A percentile compares a stretch with the other conserved stretches of the same genome.
Evolutionary conservation across 2,888 invertebrate genomes (phyloP).

Genomic region (Leucophenga maculata): DNA sequence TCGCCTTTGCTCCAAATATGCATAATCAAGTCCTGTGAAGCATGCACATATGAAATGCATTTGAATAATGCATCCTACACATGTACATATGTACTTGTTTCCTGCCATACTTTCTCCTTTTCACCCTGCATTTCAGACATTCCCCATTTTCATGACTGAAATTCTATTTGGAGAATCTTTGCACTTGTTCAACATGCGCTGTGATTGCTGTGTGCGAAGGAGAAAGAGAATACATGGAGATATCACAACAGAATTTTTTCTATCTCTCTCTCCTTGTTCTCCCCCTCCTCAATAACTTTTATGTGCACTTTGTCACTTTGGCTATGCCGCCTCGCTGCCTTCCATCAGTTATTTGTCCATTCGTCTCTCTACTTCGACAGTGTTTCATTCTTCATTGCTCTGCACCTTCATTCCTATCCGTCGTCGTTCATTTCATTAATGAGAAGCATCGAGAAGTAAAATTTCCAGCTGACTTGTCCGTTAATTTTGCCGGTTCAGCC

Average conservation of each 20-base stretch:
- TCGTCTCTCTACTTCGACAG: neutral
- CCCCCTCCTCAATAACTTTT: neutral
- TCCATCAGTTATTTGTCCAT: neutral
- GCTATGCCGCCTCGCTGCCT: neutral
- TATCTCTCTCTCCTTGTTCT: neutral
- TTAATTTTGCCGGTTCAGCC: conserved; percentile 11
- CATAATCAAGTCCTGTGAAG: too few relatives aligned
- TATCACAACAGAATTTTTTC: neutral
- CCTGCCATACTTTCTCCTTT: too few relatives aligned
- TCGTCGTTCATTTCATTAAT: neutral
- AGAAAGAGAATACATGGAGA: too few relatives aligned
- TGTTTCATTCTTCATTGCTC: conserved; percentile 5
- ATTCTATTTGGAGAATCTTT: too few relatives aligned
- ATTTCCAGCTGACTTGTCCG: conserved; percentile 23
- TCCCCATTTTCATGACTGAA: too few relatives aligned
- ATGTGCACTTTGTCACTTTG: neutral
- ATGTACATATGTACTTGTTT: too few relatives aligned
- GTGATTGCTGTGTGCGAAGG: too few relatives aligned
- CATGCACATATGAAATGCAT: too few relatives aligned
- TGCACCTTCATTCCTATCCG: neutral
- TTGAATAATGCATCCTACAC: too few relatives aligned
- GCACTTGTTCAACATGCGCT: too few relatives aligned
- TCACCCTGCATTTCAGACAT: too few relatives aligned
- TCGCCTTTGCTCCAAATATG: too few relatives aligned
- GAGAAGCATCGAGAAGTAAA: conserved; percentile 11